Percentiles rank a stretch among this genome's conserved stretches.
phyloP scores from a whole-genome alignment of 1,140 invertebrate species.

The Venturia canescens region DNA sequence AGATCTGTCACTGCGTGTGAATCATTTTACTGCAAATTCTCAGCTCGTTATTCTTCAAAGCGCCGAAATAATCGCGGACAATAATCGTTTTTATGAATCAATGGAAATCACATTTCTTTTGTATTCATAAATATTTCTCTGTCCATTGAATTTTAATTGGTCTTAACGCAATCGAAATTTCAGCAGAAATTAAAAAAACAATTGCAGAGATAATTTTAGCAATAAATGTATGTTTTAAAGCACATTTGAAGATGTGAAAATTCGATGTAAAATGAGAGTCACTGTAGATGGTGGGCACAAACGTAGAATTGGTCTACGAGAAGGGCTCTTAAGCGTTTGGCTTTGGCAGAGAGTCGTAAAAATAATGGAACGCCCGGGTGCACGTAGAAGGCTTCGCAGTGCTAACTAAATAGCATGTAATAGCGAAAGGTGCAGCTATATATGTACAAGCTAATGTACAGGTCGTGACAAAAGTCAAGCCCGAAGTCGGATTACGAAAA shows the following conservation, averaged over 20 bases:
- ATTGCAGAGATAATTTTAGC: no score
- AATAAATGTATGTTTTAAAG: no score
- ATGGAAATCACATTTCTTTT: not conserved
- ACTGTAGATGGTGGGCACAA: conserved; percentile 57
- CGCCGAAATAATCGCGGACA: no score
- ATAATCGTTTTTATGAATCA: not conserved
- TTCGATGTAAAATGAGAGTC: conserved; percentile 55
- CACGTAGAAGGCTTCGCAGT: conserved; percentile 55
- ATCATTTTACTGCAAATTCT: no score
- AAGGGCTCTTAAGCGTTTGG: conserved; percentile 67
- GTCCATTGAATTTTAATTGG: not conserved
- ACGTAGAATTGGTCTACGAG: conserved; percentile 61
- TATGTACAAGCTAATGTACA: conserved; percentile 14
- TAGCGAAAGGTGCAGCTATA: conserved; percentile 61
- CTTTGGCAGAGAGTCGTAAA: conserved; percentile 71
- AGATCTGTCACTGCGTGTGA: not conserved
- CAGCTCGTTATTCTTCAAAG: no score
- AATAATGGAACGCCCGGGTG: conserved; percentile 68
- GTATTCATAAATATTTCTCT: not conserved
- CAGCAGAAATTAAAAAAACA: no score
- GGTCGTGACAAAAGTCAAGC: no score
- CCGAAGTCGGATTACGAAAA: no score
- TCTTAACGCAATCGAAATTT: no score
- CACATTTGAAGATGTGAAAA: not conserved
- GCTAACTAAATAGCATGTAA: conserved; percentile 72